These are phyloP conservation scores for Dynastes tityus DNA, from an alignment of 2,888 invertebrate species.

Conservation along the genomic window DNA sequence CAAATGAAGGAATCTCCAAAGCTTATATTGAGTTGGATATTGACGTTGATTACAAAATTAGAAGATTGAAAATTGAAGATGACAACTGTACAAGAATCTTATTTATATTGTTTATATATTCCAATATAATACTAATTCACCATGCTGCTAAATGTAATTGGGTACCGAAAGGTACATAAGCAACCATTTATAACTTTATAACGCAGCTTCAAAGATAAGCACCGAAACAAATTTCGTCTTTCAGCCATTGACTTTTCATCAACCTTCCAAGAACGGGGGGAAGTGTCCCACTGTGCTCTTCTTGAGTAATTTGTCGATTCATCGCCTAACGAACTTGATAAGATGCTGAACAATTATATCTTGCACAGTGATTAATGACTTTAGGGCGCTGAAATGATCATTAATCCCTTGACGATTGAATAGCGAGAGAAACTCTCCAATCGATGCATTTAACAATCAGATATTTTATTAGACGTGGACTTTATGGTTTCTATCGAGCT, in stretches of 20 bases:
- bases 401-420: background rate
- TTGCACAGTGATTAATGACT: slow-evolving; percentile 23
- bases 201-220: too few species aligned
- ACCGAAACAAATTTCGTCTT: background rate
- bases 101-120: too few species aligned
- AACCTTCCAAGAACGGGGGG: background rate
- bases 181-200: too few species aligned
- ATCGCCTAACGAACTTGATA: slow-evolving; percentile 33
- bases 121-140: too few species aligned
- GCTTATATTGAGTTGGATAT: too few species aligned
- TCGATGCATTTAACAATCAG: background rate
- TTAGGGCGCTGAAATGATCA: background rate
- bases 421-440: background rate
- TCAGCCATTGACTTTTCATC: background rate
- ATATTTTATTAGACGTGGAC: background rate
- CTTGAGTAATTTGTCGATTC: slow-evolving; percentile 28
- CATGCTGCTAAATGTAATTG: too few species aligned
- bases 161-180: too few species aligned
- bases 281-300: background rate
- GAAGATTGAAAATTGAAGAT: too few species aligned
- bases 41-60: too few species aligned
- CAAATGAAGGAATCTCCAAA: too few species aligned
- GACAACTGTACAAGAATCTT: too few species aligned
- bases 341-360: slow-evolving; percentile 27
- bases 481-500: too few species aligned